phyloP scores from a whole-genome alignment of 1,140 invertebrate genomes.

The Episyrphus balteatus region DNA sequence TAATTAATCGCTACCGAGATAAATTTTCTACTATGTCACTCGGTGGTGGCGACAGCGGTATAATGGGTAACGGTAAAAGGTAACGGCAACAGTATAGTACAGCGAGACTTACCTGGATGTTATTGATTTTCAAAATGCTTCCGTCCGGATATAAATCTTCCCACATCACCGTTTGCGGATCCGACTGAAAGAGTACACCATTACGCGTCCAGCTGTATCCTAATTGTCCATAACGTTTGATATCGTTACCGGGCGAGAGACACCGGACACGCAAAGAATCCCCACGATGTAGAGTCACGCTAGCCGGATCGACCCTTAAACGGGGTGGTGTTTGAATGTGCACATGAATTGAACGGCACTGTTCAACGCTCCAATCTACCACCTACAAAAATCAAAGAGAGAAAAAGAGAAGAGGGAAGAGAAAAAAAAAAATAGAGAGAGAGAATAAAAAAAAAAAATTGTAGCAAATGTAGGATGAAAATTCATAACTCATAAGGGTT shows the following conservation, averaged over 20 bases:
- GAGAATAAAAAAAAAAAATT: background rate
- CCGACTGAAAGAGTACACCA: slow-evolving; percentile 54
- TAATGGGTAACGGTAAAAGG: background rate
- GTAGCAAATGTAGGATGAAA: background rate
- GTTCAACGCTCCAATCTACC: slow-evolving; percentile 58
- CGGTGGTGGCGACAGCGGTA: too few relatives aligned
- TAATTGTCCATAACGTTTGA: slow-evolving; percentile 44
- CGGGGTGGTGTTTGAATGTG: slow-evolving; percentile 54
- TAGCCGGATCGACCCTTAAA: slow-evolving; percentile 59
- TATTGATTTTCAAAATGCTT: slow-evolving; percentile 64
- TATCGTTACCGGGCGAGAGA: slow-evolving; percentile 45
- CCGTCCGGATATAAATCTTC: slow-evolving; percentile 68
- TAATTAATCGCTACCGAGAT: too few relatives aligned
- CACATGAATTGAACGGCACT: slow-evolving; percentile 57
- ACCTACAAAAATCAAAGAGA: slow-evolving; percentile 33
- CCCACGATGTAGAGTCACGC: slow-evolving; percentile 47
- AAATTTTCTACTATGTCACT: too few relatives aligned
- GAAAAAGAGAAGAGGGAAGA: background rate
- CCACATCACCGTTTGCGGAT: slow-evolving; percentile 60
- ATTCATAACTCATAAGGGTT: background rate
- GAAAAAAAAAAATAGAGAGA: slow-evolving; percentile 1
- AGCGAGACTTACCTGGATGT: slow-evolving; percentile 50
- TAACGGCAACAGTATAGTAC: too few relatives aligned
- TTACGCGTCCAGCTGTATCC: slow-evolving; percentile 73
- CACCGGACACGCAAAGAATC: slow-evolving; percentile 56